Base-by-base conservation (phyloP, 1,140 invertebrate species). In the Eumaeus atala region DNA sequence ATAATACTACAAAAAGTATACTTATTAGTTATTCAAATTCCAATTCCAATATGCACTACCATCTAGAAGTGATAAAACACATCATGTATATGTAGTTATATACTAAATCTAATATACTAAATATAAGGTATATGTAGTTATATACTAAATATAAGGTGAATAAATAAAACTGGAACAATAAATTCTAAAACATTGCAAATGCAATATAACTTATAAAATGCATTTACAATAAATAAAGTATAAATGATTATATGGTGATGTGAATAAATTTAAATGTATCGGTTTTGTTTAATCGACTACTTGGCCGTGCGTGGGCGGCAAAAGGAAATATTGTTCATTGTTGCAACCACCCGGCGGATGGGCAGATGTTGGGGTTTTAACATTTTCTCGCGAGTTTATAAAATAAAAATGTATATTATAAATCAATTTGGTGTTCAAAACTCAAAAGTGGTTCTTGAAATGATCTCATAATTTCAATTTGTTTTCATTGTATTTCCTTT, bases 261-360 rank as follows among this genome's bases (percentile, higher is more conserved):
- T 66, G 62, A 65, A 66, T 69, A 67, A 54, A 58, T 57, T 74
- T 76, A 75, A 71, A 76, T 66, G 64, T 72, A 72, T 62, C 64
- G 65, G 64, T 72, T 69, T 68, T 66, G 60, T 68, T 70, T 68
- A 73, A 73, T 73, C 70, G 67, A 73, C 68, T 66, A 63, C 70
- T 63, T 70, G 67, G 67, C 70, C 62, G 63, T 53, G 70, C 70
- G 76, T 79, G 69, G 76, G 78, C 51, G 61, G 59, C n/a, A n/a
- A n/a, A n/a, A n/a, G n/a, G 71, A 79, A 73, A 81, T 80, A 78
- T 77, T 71, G 67, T 51, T 66, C 64, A 76, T 78, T 76, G 72
- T 77, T 73, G 60, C 42, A 33, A 38, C 58, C n/a, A n/a, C n/a
- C n/a, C n/a, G n/a, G n/a, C 61, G 64, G 61, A 61, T 60, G 70